phyloP scores from a whole-genome alignment of 1,140 invertebrate species.

The Andricus grossulariae region DNA sequence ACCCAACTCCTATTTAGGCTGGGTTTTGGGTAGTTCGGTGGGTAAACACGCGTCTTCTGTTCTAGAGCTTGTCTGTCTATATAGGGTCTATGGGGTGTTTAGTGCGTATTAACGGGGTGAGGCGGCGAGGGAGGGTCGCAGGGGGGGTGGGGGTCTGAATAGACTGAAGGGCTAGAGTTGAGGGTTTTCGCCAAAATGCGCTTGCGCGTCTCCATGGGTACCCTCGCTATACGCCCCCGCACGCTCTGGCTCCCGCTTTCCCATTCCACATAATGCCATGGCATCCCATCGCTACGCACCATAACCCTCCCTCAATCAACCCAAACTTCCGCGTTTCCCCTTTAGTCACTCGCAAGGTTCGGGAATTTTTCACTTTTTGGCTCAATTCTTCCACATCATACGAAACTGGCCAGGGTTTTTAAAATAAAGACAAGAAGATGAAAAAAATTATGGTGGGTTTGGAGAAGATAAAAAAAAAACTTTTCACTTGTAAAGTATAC shows the following conservation, averaged over 20 bases:
- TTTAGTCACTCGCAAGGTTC: neutral
- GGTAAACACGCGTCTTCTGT: slow-evolving; percentile 16
- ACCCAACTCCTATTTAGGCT: neutral
- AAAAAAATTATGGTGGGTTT: too few species aligned
- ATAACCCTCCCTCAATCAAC: neutral
- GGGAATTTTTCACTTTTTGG: too few species aligned
- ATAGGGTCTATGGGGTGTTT: slow-evolving; percentile 29
- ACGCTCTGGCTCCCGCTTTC: neutral
- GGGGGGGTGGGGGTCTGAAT: neutral
- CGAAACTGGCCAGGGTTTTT: too few species aligned
- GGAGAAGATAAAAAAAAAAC: too few species aligned
- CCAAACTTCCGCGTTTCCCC: neutral
- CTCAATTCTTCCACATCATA: too few species aligned
- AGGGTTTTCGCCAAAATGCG: slow-evolving; percentile 7
- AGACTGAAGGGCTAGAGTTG: slow-evolving; percentile 24
- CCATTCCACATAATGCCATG: slow-evolving; percentile 7
- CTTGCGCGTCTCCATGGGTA: slow-evolving; percentile 26
- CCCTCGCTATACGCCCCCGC: slow-evolving; percentile 10
- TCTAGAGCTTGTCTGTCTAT: slow-evolving; percentile 12
- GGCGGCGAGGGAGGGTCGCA: neutral
- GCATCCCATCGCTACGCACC: slow-evolving; percentile 4
- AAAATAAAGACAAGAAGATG: too few species aligned
- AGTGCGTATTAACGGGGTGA: slow-evolving; percentile 25
- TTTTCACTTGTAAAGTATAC: too few species aligned
- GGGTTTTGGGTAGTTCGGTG: neutral